Evolutionary conservation across 2,888 invertebrate genomes (phyloP), one percentile per base, ranked within the genome.

Genomic region (Crepidodera aurea): DNA sequence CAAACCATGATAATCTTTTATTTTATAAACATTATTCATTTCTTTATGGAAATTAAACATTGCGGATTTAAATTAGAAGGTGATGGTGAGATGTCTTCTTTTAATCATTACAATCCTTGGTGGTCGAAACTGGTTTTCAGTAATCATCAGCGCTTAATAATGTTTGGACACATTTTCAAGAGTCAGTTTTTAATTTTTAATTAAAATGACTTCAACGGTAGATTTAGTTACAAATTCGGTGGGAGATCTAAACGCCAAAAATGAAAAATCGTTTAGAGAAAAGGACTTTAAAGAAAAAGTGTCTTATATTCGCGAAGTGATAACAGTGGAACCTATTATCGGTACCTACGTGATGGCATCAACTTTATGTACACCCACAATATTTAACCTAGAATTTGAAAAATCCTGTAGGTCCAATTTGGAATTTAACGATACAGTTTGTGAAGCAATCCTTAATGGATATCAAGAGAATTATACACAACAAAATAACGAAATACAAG

Each of bases 381-480:
- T 86, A 1, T 81, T 82, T 54, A 83, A 83, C 66, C 74, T 87
- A 1, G 84, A 86, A 66, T 78, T 84, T 69, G 86, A 86, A 69
- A 87, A 87, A 73, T 84, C 85, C 12, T 86, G 86, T 69, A 63
- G 65, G 29, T 82, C 82, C 0, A 85, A 86, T 69, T 77, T 85
- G 19, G 79, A 80, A 34, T 80, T 82, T 27, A 78, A 84, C 10
- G 83, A 84, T 74, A 80, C 81, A 13, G 75, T 86, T 46, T 87
- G 87, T 71, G 75, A 78, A 5, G 77, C 78, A 37, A 77, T 83
- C 18, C 79, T 83, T 1, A 74, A 63, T 7, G 75, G 75, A 16
- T 55, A 70, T 6, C 64, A 71, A 42, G 69, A 71, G 32, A 75
- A 74, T 42, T 76, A 69, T 56, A 81, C 81, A 0, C 65, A 68